A percentile compares a stretch with the other conserved stretches of the same genome.
phyloP scores from a whole-genome alignment of 2,888 invertebrate genomes.

The Drosophila koepferae region DNA sequence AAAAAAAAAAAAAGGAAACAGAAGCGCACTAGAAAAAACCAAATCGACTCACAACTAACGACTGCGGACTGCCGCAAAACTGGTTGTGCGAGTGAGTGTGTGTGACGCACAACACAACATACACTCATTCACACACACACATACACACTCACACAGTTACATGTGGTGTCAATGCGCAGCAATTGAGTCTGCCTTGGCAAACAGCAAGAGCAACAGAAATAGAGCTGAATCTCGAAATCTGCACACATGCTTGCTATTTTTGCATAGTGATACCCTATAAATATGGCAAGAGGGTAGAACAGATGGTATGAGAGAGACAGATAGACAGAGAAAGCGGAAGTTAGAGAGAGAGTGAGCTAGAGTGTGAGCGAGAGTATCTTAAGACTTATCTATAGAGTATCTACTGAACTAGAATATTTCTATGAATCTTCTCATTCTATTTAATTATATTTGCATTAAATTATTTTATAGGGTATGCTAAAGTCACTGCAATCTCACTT shows the following conservation, averaged over 20 bases:
- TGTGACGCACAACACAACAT: background rate
- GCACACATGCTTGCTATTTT: constrained; percentile 23
- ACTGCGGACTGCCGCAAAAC: constrained; percentile 58
- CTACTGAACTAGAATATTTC: too few relatives aligned
- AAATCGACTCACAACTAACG: constrained; percentile 48
- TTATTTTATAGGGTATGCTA: constrained; percentile 1
- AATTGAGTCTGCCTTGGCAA: constrained; percentile 46
- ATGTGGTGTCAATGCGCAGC: constrained; percentile 41
- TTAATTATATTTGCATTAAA: background rate
- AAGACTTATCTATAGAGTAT: background rate
- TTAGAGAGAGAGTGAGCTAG: background rate
- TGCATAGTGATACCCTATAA: constrained; percentile 22
- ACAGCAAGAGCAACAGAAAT: constrained; percentile 37
- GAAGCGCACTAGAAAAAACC: constrained; percentile 29
- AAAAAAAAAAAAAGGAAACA: constrained; percentile 18
- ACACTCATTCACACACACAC: background rate
- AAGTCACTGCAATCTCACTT: background rate
- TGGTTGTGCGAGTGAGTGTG: constrained; percentile 34
- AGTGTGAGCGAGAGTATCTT: too few relatives aligned
- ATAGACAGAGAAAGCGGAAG: too few relatives aligned
- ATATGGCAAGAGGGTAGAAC: background rate
- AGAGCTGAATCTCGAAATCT: constrained; percentile 37
- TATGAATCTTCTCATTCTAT: too few relatives aligned
- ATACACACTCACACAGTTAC: constrained; percentile 5
- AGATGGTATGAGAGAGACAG: background rate